These are phyloP conservation scores for Eretmochelys imbricata DNA, from an alignment of 2,113 vertebrate species.

Conservation along the genomic window DNA sequence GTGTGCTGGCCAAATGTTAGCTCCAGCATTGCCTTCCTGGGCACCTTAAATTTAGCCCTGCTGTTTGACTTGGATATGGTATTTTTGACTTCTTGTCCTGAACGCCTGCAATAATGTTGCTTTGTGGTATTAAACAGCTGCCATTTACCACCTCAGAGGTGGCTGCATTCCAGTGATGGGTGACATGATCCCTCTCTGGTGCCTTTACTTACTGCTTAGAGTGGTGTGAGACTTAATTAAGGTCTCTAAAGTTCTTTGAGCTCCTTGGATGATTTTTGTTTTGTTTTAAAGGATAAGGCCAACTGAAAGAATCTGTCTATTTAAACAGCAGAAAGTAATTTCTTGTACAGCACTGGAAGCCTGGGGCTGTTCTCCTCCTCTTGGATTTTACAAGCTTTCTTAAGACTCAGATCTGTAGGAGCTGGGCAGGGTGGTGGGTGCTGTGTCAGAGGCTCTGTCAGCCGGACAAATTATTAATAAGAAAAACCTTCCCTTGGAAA, in stretches of 20 bases:
- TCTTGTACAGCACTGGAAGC: background rate
- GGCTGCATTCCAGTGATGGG: background rate
- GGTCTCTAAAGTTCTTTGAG: background rate
- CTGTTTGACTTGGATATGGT: background rate
- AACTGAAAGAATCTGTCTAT: background rate
- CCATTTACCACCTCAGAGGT: background rate
- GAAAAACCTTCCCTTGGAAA: background rate
- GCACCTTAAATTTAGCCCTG: background rate
- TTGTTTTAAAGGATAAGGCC: background rate
- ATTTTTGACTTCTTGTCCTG: background rate
- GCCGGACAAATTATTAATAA: background rate
- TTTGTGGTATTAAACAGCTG: background rate
- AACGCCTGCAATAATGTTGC: background rate
- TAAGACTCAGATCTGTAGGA: background rate
- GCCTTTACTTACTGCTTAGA: background rate
- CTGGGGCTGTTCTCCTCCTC: background rate
- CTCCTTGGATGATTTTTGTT: background rate
- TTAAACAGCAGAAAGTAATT: background rate
- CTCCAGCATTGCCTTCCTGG: background rate
- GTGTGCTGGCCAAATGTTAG: background rate
- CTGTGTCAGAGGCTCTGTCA: conserved; percentile 16
- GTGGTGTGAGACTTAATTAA: background rate
- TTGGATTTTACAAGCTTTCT: background rate
- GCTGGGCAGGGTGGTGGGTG: conserved; percentile 5
- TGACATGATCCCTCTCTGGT: background rate